A percentile compares a stretch with the other conserved stretches of the same genome.
Conservation (phyloP, 2,113 vertebrate species). For the Pituophis catenifer region DNA sequence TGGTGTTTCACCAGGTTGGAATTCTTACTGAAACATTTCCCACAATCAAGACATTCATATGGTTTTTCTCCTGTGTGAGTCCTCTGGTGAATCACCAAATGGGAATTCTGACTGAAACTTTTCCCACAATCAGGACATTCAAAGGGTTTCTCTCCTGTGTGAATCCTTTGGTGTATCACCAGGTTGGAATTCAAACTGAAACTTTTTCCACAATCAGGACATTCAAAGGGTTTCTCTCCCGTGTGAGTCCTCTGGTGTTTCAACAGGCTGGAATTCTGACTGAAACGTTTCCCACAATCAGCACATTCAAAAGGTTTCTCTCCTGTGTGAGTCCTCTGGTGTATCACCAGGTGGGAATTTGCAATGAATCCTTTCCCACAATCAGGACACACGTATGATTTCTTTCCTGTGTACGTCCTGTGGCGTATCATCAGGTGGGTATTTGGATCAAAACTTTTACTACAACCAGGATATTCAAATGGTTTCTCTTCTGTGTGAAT, state of each 20-base stretch:
- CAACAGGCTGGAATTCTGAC: not conserved
- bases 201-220: not conserved
- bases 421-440: not conserved
- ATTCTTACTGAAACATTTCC: not conserved
- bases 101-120: not conserved
- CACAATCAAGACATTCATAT: not conserved
- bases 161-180: not conserved
- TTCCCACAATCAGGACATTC: not conserved
- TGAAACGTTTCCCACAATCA: not conserved
- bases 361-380: not conserved
- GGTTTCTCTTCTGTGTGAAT: not conserved
- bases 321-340: not conserved
- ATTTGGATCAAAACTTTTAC: not conserved
- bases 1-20: not conserved
- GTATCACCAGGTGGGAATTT: not conserved
- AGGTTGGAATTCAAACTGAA: not conserved
- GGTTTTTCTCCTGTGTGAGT: not conserved
- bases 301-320: not conserved
- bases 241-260: not conserved
- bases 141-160: not conserved
- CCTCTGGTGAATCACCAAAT: not conserved
- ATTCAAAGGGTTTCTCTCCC: not conserved
- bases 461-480: not conserved
- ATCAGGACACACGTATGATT: not conserved
- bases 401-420: not conserved